Conservation (phyloP, 1,140 invertebrate genomes). For the Triops longicaudatus region DNA sequence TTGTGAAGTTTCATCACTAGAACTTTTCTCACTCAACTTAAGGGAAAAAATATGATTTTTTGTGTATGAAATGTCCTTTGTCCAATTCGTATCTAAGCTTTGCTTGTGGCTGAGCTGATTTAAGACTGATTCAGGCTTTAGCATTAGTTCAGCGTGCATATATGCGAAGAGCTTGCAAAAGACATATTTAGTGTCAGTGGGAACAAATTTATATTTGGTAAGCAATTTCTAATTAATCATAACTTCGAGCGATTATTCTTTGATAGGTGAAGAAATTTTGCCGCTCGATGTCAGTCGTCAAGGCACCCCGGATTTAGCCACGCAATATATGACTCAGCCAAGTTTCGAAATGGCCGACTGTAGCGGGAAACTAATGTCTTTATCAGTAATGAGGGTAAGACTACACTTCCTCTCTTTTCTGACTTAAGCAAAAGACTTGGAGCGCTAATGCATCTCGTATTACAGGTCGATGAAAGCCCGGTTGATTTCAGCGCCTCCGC, state of each 20-base stretch:
- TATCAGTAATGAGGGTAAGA: not conserved
- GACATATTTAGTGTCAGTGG: no score
- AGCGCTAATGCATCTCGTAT: not conserved
- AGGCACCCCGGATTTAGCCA: not conserved
- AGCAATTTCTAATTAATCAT: no score
- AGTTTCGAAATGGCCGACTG: conserved; percentile 1
- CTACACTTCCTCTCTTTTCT: not conserved
- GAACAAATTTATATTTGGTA: no score
- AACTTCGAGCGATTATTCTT: not conserved
- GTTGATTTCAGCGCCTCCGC: not conserved
- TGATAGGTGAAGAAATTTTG: not conserved
- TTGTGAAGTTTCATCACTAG: no score
- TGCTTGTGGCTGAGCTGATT: no score
- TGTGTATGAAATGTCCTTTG: no score
- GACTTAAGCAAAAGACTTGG: not conserved
- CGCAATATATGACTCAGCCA: not conserved
- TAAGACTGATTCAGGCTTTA: no score
- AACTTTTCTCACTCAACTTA: no score
- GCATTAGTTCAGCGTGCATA: no score
- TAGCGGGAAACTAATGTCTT: conserved; percentile 8
- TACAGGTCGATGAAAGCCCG: conserved; percentile 7
- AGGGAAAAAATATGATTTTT: no score
- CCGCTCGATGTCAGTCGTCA: not conserved
- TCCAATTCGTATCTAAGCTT: no score
- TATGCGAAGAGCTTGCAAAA: no score